Evolutionary conservation across 2,113 vertebrate genomes (phyloP).

Genomic region (Pyrgilauda ruficollis): DNA sequence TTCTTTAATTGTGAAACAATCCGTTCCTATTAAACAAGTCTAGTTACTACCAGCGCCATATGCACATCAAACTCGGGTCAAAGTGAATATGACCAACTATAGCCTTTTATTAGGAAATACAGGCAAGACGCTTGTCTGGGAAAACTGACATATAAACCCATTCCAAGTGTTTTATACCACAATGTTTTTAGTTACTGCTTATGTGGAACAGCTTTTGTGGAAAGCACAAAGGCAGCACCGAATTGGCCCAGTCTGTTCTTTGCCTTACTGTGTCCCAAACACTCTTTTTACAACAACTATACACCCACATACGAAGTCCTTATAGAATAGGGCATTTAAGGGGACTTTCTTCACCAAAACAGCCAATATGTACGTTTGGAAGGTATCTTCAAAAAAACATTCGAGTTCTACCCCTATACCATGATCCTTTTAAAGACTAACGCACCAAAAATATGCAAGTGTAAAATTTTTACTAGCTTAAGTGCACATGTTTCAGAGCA

Average conservation of each 20-base stretch:
- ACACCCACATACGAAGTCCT: not conserved
- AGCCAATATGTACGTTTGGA: not conserved
- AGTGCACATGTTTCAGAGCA: not conserved
- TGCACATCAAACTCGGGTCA: slow-evolving; percentile 26
- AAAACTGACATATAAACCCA: slow-evolving; percentile 35
- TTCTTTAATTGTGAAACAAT: slow-evolving; percentile 21
- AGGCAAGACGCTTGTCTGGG: not conserved
- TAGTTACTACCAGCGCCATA: slow-evolving; percentile 16
- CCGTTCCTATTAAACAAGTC: slow-evolving; percentile 41
- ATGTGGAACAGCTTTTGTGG: not conserved
- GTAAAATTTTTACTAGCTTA: slow-evolving; percentile 12
- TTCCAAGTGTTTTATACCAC: slow-evolving; percentile 39
- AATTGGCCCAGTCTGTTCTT: not conserved
- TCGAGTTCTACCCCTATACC: not conserved
- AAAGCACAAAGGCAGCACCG: slow-evolving; percentile 14
- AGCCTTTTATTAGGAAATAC: slow-evolving; percentile 33
- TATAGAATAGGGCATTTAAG: not conserved
- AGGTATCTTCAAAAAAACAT: not conserved
- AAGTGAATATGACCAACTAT: not conserved
- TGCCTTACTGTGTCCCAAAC: not conserved
- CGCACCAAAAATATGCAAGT: not conserved
- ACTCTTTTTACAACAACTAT: not conserved
- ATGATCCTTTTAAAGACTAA: not conserved
- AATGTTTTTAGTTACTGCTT: slow-evolving; percentile 29
- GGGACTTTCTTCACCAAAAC: not conserved